Conservation (phyloP, 2,888 invertebrate genomes). For the Rhopalosiphum nymphaeae region DNA sequence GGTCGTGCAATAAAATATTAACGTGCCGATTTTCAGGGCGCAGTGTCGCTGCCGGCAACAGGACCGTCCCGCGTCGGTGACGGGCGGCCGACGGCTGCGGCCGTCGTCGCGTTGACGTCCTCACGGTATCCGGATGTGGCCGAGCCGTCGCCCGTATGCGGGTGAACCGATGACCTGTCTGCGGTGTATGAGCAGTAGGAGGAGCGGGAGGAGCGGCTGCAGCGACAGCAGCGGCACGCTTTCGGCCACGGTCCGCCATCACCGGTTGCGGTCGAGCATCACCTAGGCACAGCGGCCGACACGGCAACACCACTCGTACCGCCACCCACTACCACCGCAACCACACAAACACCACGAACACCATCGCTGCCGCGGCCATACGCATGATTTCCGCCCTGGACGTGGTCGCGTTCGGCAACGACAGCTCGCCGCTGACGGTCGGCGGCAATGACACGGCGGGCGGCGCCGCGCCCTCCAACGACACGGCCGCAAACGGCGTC, state of each 20-base stretch:
- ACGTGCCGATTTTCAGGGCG: background rate
- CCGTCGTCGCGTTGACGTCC: background rate
- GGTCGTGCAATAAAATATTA: background rate
- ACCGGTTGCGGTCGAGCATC: constrained; percentile 56
- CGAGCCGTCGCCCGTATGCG: constrained; percentile 39
- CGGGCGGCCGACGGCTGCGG: background rate
- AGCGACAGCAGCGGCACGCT: constrained; percentile 23
- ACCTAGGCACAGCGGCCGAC: background rate
- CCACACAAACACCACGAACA: background rate
- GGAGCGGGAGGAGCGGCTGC: background rate
- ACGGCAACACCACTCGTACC: background rate
- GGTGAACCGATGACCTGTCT: constrained; percentile 17
- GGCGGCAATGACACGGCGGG: constrained; percentile 67
- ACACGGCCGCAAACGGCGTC: constrained; percentile 68
- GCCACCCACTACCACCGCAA: too few species aligned
- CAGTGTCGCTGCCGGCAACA: background rate
- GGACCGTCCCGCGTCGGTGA: background rate
- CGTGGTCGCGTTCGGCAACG: constrained; percentile 61
- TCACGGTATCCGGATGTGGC: constrained; percentile 41
- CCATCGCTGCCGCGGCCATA: background rate
- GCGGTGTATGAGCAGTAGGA: background rate
- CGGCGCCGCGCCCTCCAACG: constrained; percentile 45
- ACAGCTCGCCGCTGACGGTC: constrained; percentile 50
- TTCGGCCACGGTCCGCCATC: constrained; percentile 25
- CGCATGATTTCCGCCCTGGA: constrained; percentile 64